Evolutionary conservation across 1,140 invertebrate species (phyloP).

Genomic region (Hyles vespertilio): DNA sequence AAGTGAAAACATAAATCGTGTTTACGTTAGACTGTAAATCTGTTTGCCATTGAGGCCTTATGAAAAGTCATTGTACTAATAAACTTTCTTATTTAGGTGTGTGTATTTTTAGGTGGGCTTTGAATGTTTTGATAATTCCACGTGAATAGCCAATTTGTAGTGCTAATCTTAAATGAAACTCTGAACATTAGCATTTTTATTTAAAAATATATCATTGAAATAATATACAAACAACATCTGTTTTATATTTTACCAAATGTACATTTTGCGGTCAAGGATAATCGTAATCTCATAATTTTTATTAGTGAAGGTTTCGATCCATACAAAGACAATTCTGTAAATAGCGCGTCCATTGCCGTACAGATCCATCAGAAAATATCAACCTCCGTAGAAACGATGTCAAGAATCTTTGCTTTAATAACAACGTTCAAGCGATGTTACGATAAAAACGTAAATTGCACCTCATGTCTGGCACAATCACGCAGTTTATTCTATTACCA

Average conservation of each 20-base stretch:
- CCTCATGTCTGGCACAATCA: constrained; percentile 1
- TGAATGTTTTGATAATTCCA: too few species aligned
- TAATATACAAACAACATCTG: too few species aligned
- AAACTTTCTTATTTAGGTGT: too few species aligned
- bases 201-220: too few species aligned
- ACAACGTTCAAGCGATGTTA: neutral
- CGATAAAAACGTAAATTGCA: constrained; percentile 1
- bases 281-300: neutral
- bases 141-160: too few species aligned
- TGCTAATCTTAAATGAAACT: too few species aligned
- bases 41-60: too few species aligned
- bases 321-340: neutral
- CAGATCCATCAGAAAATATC: neutral
- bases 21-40: neutral
- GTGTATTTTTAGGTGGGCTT: too few species aligned
- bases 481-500: neutral
- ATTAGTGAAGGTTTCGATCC: neutral
- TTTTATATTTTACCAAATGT: too few species aligned
- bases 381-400: constrained; percentile 5
- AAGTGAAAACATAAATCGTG: constrained; percentile 9
- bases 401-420: constrained; percentile 4
- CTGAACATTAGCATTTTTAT: too few species aligned
- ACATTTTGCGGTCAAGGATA: constrained; percentile 5
- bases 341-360: neutral
- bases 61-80: too few species aligned